Base-by-base conservation (phyloP, 2,888 invertebrate genomes). In the Eledona agricola region DNA sequence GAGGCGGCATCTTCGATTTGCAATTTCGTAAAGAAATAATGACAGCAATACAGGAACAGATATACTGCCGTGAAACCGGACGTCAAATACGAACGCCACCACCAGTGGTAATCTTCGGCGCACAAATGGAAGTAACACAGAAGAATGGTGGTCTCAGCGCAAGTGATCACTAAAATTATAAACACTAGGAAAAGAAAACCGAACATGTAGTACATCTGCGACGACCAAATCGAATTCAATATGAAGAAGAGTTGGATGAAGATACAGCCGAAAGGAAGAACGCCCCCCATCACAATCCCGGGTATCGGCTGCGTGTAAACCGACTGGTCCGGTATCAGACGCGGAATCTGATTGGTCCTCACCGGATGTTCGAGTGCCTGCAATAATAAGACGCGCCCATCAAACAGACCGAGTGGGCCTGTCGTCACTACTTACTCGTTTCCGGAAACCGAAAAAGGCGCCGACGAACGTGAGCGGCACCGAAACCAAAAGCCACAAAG, bases 61-160 rank as follows among this genome's bases (percentile, higher is more conserved):
- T 99, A 99, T 55, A 93, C 89, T 1, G 97, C 92, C 0, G 98
- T 98, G 75, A 96, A 98, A 17, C 98, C 98, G 13, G 95, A 93
- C 34, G 97, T 97, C 59, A 99, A 82, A 81, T 97, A 99, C 51
- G 94, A 93, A 35, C 96, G 79, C 91, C 91, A 92, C 90, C 90
- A 92, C 99, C 99, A 99, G 77, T 97, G 97, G 78, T 99, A 99
- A 79, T 99, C 98, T 84, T 99, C 98, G n/a, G 98, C 97, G 79
- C 98, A 99, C 10, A 99, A 84, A 80, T 99, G 98, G 84, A 99
- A 99, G 80, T 99, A 99, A 79, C 97, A 97, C 25, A 99, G 85
- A 55, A 99, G 83, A 67, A 99, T 91, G 32, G 98, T 98, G n/a
- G 98, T 97, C 81, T 98, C 97, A 2, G 97, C 96, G 78, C 98